Conservation (phyloP, 2,797 vertebrate genomes). For the Silurus aristotelis region DNA sequence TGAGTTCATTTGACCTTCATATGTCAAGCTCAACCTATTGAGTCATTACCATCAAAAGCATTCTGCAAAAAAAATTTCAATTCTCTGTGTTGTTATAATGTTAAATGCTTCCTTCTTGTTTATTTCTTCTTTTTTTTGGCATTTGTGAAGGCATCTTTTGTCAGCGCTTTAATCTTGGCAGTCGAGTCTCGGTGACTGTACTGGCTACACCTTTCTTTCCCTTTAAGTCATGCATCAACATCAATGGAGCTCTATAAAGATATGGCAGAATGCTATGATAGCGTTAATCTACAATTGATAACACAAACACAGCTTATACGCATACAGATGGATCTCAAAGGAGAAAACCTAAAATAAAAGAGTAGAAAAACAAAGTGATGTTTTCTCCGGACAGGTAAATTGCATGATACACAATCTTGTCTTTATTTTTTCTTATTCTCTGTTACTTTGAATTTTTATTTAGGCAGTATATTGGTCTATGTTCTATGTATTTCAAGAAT, state of each 20-base stretch:
- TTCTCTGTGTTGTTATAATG: too few relatives aligned
- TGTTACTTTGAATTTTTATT: too few relatives aligned
- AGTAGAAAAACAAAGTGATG: background rate
- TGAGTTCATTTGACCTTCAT: background rate
- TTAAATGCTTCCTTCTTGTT: background rate
- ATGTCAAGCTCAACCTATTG: background rate
- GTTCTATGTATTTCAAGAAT: background rate
- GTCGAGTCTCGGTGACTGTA: slow-evolving; percentile 61
- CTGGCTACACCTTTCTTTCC: slow-evolving; percentile 49
- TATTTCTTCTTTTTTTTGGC: background rate
- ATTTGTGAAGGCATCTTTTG: background rate
- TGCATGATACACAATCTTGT: background rate
- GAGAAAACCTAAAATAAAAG: background rate
- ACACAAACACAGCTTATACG: too few relatives aligned
- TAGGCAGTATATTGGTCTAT: too few relatives aligned
- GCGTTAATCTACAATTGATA: background rate
- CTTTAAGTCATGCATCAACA: background rate
- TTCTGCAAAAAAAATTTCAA: background rate
- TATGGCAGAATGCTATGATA: background rate
- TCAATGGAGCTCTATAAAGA: slow-evolving; percentile 18
- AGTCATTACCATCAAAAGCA: background rate
- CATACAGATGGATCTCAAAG: background rate
- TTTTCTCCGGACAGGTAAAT: background rate
- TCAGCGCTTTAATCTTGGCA: slow-evolving; percentile 66
- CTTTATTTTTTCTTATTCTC: too few relatives aligned